Base-by-base conservation (phyloP, 2,113 vertebrate species). In the Beaufortia kweichowensis region DNA sequence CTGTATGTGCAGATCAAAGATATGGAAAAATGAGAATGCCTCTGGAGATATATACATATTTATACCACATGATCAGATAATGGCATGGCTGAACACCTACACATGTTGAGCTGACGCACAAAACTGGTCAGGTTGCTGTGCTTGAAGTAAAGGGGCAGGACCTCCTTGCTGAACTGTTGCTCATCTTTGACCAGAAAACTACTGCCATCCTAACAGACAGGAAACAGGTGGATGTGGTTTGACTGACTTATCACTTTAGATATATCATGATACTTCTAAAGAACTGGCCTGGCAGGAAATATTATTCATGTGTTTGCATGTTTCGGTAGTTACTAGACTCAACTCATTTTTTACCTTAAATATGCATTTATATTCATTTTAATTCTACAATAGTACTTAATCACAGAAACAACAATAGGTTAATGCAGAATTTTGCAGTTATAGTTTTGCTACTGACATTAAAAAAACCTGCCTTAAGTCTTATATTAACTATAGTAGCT, bases 91-190 rank as follows among this genome's bases (percentile, higher is more conserved):
- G 10, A 43, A 19, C 10, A 78, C 85, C 6, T 55, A 84, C 81
- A 83, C 85, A 86, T 83, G 71, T 86, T 84, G 28, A 86, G 85
- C 71, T 86, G 82, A 4, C 77, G 68, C 23, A 86, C 64, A 57
- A 84, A 86, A 74, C 84, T 84, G 70, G 81, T 71, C 83, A 84
- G 84, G 66, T 86, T 86, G 31, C 78, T 78, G 57, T 86, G 83
- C 35, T 83, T 83, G 70, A 81, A 86, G 63, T 83, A 84, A 7
- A 84, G 69, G 0, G 84, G 82, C 2, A 86, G 79, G 65, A 86
- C 76, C 11, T 84, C 81, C n/a, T 73, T 84, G 31, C 82, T 75
- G 55, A 84, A 84, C 15, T 46, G 72, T 28, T 68, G 75, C 39
- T 86, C 82, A 19, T 86, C 72, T 24, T 77, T 67, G 29, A 86